Base-by-base conservation (phyloP, 2,888 invertebrate species). In the Trissonchulus latispiculum region DNA sequence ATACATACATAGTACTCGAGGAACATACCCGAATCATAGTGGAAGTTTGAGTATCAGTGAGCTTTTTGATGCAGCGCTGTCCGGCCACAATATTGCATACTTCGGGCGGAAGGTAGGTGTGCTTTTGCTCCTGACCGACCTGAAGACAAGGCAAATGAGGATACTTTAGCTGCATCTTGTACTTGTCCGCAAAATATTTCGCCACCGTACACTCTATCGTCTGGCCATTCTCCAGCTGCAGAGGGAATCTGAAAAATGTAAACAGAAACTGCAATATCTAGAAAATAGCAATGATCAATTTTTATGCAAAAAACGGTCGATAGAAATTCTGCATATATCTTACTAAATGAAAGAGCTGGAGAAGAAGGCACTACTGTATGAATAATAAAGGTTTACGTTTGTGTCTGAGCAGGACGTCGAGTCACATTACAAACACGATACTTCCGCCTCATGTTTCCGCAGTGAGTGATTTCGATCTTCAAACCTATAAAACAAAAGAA, bases 351-450 rank as follows among this genome's bases (percentile, higher is more conserved):
- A n/a, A n/a, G n/a, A n/a, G n/a, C n/a, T n/a, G n/a, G n/a, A n/a
- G n/a, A n/a, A n/a, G n/a, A n/a, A n/a, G n/a, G n/a, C n/a, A n/a
- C n/a, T n/a, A 59, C 59, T 23, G 28, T 59, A 23, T 23, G 23
- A 59, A 23, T 59, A 23, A 59, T 23, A 59, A 28, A 59, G 28
- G 88, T 90, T 90, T 88, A 95, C 92, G 95, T 95, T 88, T 99
- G 99, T 90, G 99, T 96, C 87, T 99, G 97, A 75, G 99, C 97
- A 74, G 99, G 97, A 83, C 97, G 88, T 74, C 99, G 88, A 0
- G 99, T 99, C 1, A 99, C 99, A 86, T 99, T 99, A 86, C 99
- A 99, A 62, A 99, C 99, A 83, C 99, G 89, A 85, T 99, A 99
- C 86, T 99, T 99, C 80, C 99, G 88, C 81, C 94, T 89, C 97